Percentiles rank a stretch among this genome's conserved stretches.
phyloP scores from a whole-genome alignment of 2,797 vertebrate species.

The Falco columbarius region DNA sequence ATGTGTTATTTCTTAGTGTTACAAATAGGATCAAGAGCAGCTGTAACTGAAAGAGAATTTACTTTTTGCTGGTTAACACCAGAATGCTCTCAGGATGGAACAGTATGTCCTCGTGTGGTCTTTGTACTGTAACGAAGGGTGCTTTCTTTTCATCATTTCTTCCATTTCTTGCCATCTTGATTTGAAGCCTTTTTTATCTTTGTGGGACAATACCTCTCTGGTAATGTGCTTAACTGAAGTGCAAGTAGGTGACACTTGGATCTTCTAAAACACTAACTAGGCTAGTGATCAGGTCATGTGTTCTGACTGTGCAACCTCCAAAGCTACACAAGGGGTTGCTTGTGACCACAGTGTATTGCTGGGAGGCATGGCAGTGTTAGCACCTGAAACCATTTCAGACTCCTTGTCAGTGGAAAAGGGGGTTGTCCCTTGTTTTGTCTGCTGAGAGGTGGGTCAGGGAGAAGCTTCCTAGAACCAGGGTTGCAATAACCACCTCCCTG shows the following conservation, averaged over 20 bases:
- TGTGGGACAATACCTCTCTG: neutral
- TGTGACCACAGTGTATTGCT: neutral
- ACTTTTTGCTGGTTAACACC: neutral
- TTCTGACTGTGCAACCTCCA: neutral
- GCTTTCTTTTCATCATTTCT: neutral
- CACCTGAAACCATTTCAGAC: neutral
- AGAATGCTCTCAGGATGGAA: neutral
- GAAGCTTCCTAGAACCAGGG: neutral
- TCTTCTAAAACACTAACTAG: neutral
- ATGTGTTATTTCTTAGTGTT: neutral
- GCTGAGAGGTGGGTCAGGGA: neutral
- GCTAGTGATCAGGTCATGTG: neutral
- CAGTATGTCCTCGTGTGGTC: neutral
- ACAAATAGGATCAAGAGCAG: neutral
- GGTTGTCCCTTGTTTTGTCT: neutral
- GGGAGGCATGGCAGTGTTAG: neutral
- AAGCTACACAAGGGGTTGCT: neutral
- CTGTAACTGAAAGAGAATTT: neutral
- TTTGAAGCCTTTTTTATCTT: neutral
- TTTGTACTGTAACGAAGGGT: neutral
- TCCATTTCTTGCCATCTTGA: neutral
- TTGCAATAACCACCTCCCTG: neutral
- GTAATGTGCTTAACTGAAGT: neutral
- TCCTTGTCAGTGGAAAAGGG: neutral
- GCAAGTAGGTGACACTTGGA: neutral